Evolutionary conservation across 2,888 invertebrate species (phyloP), one percentile per base, ranked within the genome.

Genomic region (Hesperia comma): DNA sequence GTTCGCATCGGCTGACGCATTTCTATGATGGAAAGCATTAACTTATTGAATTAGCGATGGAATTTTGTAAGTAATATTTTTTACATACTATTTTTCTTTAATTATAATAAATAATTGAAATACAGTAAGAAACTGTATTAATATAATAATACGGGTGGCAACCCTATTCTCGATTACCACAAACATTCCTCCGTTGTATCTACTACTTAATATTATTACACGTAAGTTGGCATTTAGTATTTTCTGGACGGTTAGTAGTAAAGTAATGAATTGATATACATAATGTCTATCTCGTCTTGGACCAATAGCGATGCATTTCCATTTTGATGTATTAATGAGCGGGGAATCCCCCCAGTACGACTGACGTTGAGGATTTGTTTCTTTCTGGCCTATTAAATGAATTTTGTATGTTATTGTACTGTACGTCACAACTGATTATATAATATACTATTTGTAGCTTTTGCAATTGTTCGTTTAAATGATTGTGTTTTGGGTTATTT

Each of bases 331-430:
- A 54, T 67, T 68, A 66, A 58, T 56, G 61, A 60, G 53, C n/a
- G 60, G 68, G 67, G 41, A 72, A 73, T 68, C 64, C 61, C 66
- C 71, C 63, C 66, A 74, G 67, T 73, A 77, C 80, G 82, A 82
- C 81, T 81, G 79, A 77, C 71, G 71, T 64, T 71, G 70, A 61
- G 61, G 68, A 71, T 75, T 71, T 71, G 71, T 78, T 79, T 75
- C 73, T 72, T 75, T 72, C 71, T 72, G 83, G 82, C 83, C 83
- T 83, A 84, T 74, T 71, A 69, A 66, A 46, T 67, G 51, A 51
- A 57, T 63, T 71, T 72, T 72, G 69, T 53, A 71, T 68, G 70
- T 32, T 69, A 70, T 58, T 57, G 26, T 46, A 37, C 14, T 41
- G 26, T 53, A 32, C 17, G 64, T 62, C 66, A 66, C 70, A 64